Percentiles rank a stretch among this genome's conserved stretches.
Evolutionary conservation across 2,113 vertebrate genomes (phyloP).

Genomic region (Callionymus lyra): DNA sequence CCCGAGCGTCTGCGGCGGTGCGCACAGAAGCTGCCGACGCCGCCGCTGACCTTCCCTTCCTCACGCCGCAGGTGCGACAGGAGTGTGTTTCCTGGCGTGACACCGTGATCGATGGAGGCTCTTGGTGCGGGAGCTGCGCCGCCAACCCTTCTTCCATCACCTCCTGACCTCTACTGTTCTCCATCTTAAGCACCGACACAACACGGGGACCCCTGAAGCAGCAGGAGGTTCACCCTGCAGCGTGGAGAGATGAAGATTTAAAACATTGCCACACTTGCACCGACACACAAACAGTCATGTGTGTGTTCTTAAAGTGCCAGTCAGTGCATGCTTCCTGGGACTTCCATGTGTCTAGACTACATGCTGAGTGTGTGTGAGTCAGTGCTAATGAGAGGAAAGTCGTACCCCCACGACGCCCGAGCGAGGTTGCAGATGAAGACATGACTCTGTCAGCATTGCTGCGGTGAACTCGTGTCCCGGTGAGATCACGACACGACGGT

Average conservation of each 20-base stretch:
- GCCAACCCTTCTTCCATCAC: not conserved
- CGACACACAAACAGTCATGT: too few relatives aligned
- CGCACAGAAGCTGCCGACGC: not conserved
- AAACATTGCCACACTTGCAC: not conserved
- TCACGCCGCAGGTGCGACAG: slow-evolving; percentile 6
- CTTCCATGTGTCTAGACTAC: too few relatives aligned
- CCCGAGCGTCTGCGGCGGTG: not conserved
- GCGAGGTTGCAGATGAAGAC: too few relatives aligned
- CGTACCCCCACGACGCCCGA: too few relatives aligned
- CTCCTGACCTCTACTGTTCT: slow-evolving; percentile 1
- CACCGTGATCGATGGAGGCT: slow-evolving; percentile 7
- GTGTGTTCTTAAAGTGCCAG: too few relatives aligned
- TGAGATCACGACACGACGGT: too few relatives aligned
- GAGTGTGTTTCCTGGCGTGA: not conserved
- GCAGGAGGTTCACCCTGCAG: not conserved
- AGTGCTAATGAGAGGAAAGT: too few relatives aligned
- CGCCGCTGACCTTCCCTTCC: slow-evolving; percentile 1
- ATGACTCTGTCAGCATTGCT: too few relatives aligned
- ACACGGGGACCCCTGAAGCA: not conserved
- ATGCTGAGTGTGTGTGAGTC: too few relatives aligned
- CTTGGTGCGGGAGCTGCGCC: not conserved
- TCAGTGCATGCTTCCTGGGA: too few relatives aligned
- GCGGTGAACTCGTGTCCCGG: too few relatives aligned
- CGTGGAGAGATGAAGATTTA: not conserved
- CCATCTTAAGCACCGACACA: slow-evolving; percentile 6